Conservation (phyloP, 2,888 invertebrate genomes). For the Sphaeridia pumilis region DNA sequence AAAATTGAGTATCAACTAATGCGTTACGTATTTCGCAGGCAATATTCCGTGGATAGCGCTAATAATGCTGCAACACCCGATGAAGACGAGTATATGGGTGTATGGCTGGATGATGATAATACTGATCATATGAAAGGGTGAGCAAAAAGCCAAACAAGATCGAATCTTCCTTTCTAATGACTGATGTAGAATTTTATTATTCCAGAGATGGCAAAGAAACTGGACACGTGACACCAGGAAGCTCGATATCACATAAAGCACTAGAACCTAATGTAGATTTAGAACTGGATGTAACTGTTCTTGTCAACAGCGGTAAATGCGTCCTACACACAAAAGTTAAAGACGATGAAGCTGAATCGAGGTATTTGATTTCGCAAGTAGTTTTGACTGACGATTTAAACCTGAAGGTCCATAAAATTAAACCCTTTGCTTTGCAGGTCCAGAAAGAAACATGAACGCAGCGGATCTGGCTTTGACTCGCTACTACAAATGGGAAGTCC, state of each 20-base stretch:
- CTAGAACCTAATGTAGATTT: conserved; percentile 89
- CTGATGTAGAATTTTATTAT: background rate
- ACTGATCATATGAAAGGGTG: conserved; percentile 1
- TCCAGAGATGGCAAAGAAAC: conserved; percentile 18
- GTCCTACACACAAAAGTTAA: conserved; percentile 81
- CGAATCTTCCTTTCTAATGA: background rate
- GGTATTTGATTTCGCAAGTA: conserved; percentile 8
- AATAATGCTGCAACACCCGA: conserved; percentile 27
- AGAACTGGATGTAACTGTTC: conserved; percentile 88
- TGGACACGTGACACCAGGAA: conserved; percentile 33
- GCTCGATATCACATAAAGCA: conserved; percentile 41
- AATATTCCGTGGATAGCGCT: conserved; percentile 33
- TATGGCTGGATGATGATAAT: conserved; percentile 27
- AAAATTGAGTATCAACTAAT: too few relatives aligned
- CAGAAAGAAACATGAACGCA: conserved; percentile 30
- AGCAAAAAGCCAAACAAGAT: too few relatives aligned
- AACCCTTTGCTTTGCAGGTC: conserved; percentile 11
- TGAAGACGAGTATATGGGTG: conserved; percentile 34
- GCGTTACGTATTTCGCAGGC: conserved; percentile 23
- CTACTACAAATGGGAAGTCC: conserved; percentile 33
- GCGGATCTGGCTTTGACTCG: conserved; percentile 32
- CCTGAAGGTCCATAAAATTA: background rate
- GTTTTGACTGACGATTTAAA: background rate
- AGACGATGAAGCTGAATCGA: conserved; percentile 46
- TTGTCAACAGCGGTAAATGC: conserved; percentile 93